Base-by-base conservation (phyloP, 2,797 vertebrate species). In the Coccyzus lansbergi region DNA sequence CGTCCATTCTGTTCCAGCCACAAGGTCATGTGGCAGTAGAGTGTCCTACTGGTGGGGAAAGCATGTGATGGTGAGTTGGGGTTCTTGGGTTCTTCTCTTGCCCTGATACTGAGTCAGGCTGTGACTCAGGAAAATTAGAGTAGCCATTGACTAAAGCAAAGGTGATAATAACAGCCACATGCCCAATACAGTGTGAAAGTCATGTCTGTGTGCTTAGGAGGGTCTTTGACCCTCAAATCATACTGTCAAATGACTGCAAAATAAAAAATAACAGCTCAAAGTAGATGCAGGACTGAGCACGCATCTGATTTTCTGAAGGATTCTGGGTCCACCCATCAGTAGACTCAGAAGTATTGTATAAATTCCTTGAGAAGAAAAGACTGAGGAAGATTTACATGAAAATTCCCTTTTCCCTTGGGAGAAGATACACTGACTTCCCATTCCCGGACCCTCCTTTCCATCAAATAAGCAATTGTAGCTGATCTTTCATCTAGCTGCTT, bases 361-460 rank as follows among this genome's bases (percentile, higher is more conserved):
- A 85, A 83, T 4, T 17, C 14, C 33, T 76, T 31, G 44, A 29
- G n/a, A 85, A 77, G 87, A 21, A 55, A 63, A 53, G 20, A 28
- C 56, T 1, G 2, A 81, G 38, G 38, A 52, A 81, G 9, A 29
- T 14, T 19, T 33, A 5, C 33, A 4, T 10, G 33, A 63, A 86
- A 86, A 81, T 36, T 22, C 10, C 76, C 34, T 59, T 83, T 70
- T 71, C 2, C 1, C 58, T 81, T 40, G 34, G 51, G 29, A 71
- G n/a, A 64, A 69, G 42, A 36, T 26, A 24, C 10, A 59, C 34
- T 42, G 25, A 48, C 67, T 92, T 72, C 51, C 46, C 31, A 25
- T 62, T 86, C 31, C 59, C 76, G 21, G n/a, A 95, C 19, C 22
- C 25, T 89, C 44, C 40, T 40, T 88, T 72, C 80, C 49, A 56